Evolutionary conservation across 2,113 vertebrate genomes (phyloP).

Genomic region (Urocitellus parryii): DNA sequence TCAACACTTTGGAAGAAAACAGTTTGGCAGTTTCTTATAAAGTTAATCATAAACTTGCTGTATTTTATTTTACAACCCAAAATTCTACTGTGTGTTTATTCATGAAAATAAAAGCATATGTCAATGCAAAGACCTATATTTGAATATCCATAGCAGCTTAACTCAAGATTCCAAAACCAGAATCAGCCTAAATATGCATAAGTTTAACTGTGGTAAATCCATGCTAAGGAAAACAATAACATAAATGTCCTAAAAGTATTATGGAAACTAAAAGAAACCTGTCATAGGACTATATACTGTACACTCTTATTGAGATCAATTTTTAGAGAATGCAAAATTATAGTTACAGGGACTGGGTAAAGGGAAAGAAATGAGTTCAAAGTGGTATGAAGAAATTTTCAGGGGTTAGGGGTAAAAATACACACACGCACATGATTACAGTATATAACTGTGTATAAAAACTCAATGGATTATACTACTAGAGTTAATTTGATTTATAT

Average conservation of each 20-base stretch:
- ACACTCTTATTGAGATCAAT: background rate
- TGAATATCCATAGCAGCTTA: background rate
- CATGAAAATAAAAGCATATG: background rate
- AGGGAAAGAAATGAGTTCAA: background rate
- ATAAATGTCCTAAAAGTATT: background rate
- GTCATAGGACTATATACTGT: background rate
- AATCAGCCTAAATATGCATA: background rate
- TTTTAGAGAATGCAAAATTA: slow-evolving; percentile 21
- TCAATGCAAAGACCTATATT: background rate
- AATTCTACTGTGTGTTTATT: background rate
- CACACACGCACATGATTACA: background rate
- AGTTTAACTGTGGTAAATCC: background rate
- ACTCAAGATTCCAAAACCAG: slow-evolving; percentile 26
- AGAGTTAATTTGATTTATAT: background rate
- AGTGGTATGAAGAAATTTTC: background rate
- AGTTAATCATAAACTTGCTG: background rate
- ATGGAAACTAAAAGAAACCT: slow-evolving; percentile 7
- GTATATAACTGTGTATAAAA: background rate
- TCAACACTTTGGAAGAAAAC: background rate
- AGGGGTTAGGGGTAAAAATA: background rate
- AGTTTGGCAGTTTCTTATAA: background rate
- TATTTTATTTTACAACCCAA: background rate
- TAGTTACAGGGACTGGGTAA: background rate
- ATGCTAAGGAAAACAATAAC: background rate
- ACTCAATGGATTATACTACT: slow-evolving; percentile 6